phyloP scores from a whole-genome alignment of 2,888 invertebrate genomes.

The Selenia dentaria region DNA sequence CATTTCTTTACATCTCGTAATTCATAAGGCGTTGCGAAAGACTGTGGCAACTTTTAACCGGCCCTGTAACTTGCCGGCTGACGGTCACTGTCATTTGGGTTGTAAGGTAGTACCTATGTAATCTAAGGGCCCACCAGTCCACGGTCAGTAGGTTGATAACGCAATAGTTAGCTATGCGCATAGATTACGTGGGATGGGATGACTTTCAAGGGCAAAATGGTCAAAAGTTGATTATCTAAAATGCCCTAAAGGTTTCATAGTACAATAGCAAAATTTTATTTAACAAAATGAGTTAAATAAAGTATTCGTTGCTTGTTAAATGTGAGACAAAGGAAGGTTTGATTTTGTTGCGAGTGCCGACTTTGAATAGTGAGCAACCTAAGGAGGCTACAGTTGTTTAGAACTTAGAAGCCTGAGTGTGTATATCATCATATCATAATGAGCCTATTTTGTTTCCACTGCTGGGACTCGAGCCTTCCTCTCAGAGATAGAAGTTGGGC shows the following conservation, averaged over 20 bases:
- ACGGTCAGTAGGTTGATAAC: slow-evolving; percentile 11
- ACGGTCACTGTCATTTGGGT: slow-evolving; percentile 25
- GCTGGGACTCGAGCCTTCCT: too few relatives aligned
- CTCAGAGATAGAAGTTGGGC: too few relatives aligned
- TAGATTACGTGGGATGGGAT: slow-evolving; percentile 3
- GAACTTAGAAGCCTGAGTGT: too few relatives aligned
- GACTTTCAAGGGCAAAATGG: neutral
- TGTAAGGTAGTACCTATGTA: neutral
- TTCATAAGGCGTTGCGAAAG: slow-evolving; percentile 30
- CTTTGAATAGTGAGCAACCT: too few relatives aligned
- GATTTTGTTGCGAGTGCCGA: too few relatives aligned
- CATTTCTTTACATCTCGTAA: slow-evolving; percentile 3
- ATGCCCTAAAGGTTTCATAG: neutral
- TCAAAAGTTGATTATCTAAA: neutral
- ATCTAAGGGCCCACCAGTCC: neutral
- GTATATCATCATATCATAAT: too few relatives aligned
- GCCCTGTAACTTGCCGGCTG: slow-evolving; percentile 25
- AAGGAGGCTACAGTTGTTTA: too few relatives aligned
- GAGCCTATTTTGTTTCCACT: too few relatives aligned
- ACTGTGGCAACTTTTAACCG: slow-evolving; percentile 27
- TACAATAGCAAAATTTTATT: too few relatives aligned
- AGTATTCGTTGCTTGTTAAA: too few relatives aligned
- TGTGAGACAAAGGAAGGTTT: too few relatives aligned
- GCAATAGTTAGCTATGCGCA: slow-evolving; percentile 6
- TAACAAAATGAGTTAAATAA: too few relatives aligned